phyloP scores from a whole-genome alignment of 23 tunicate species.

The Trididemnum clinides region DNA sequence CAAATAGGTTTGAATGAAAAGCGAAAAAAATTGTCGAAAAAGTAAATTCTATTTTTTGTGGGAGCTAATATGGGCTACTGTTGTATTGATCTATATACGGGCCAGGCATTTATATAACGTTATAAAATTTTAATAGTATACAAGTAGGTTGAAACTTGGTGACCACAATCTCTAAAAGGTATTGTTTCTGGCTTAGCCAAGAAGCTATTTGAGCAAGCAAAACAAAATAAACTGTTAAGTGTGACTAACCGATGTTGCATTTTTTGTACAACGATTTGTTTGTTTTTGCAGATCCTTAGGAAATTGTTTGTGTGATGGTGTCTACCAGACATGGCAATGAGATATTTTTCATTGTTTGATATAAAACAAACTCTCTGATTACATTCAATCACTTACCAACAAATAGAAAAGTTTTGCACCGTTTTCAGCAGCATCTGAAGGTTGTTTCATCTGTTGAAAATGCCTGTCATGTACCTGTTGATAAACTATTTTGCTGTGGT shows the following conservation, averaged over 20 bases:
- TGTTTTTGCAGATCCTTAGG: not conserved
- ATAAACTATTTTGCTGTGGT: not conserved
- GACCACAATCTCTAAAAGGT: not conserved
- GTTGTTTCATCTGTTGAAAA: not conserved
- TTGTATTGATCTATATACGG: too few relatives aligned
- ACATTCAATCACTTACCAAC: not conserved
- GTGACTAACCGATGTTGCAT: too few relatives aligned
- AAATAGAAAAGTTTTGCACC: not conserved
- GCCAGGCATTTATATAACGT: too few relatives aligned
- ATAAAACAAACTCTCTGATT: not conserved
- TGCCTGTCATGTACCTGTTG: not conserved
- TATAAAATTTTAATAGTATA: not conserved
- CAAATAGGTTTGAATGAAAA: too few relatives aligned
- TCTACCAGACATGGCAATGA: not conserved
- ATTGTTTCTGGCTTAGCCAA: not conserved
- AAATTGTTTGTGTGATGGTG: not conserved
- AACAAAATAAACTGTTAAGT: not conserved
- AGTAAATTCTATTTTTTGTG: too few relatives aligned
- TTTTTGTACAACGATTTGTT: not conserved
- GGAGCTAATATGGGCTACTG: too few relatives aligned
- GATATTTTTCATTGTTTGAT: not conserved
- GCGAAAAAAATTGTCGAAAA: too few relatives aligned
- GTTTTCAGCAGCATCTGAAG: not conserved
- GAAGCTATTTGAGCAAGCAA: not conserved
- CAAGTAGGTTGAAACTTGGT: not conserved